Percentiles rank a stretch among this genome's conserved stretches.
These are phyloP conservation scores for Alcedo atthis DNA, from an alignment of 2,797 vertebrate species.

Conservation along the genomic window DNA sequence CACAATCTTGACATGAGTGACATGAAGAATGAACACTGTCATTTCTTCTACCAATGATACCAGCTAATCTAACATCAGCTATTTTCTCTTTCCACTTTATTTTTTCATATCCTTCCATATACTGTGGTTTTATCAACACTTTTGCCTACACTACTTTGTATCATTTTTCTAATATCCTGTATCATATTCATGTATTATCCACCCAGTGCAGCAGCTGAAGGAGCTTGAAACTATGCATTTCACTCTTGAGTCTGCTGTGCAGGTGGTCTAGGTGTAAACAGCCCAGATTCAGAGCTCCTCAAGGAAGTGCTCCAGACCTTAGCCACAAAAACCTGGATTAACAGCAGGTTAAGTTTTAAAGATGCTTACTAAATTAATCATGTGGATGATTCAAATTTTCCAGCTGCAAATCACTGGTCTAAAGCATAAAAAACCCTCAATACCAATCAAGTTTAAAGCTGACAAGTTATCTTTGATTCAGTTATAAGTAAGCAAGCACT, in stretches of 20 bases:
- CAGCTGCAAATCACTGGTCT: conserved; percentile 3
- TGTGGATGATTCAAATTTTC: conserved; percentile 17
- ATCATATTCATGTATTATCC: background rate
- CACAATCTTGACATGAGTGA: background rate
- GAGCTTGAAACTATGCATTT: background rate
- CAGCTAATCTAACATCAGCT: conserved; percentile 57
- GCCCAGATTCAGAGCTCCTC: background rate
- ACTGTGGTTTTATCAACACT: conserved; percentile 19
- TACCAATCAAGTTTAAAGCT: background rate
- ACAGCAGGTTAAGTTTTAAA: conserved; percentile 54
- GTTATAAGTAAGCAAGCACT: background rate
- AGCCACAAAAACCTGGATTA: conserved; percentile 46
- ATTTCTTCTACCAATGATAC: background rate
- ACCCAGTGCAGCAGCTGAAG: background rate
- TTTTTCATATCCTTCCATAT: conserved; percentile 51
- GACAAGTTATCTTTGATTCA: background rate
- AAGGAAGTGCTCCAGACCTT: conserved; percentile 8
- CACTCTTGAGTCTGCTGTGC: background rate
- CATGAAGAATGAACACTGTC: background rate
- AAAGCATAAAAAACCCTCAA: background rate
- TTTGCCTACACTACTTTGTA: background rate
- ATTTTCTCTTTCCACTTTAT: conserved; percentile 9
- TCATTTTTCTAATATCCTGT: conserved; percentile 53
- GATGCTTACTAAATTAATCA: conserved; percentile 41
- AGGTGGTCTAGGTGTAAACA: background rate